Evolutionary conservation across 1,140 invertebrate species (phyloP).

Genomic region (Aricia agestis): DNA sequence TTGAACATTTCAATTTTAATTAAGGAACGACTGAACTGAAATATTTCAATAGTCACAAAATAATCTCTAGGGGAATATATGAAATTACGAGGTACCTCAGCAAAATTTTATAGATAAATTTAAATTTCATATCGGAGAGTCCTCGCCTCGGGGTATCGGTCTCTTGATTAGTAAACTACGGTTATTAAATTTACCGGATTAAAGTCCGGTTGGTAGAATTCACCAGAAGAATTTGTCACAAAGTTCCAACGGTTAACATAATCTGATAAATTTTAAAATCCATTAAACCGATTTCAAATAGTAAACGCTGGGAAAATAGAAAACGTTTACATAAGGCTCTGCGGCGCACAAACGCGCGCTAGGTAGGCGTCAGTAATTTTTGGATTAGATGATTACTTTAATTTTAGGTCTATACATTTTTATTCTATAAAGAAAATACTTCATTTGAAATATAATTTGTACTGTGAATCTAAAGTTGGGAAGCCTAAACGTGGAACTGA

Average conservation of each 20-base stretch:
- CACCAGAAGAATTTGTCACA: neutral
- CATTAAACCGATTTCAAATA: neutral
- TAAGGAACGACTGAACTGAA: slow-evolving; percentile 2
- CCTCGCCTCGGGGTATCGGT: neutral
- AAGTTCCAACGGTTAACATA: neutral
- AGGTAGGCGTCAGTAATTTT: too few relatives aligned
- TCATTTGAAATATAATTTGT: too few relatives aligned
- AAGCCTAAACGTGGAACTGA: neutral
- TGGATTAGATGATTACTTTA: too few relatives aligned
- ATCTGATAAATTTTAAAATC: neutral
- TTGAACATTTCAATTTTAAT: slow-evolving; percentile 11
- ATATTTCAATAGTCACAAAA: slow-evolving; percentile 14
- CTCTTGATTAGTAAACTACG: slow-evolving; percentile 8
- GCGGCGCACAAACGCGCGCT: neutral
- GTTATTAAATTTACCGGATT: slow-evolving; percentile 5
- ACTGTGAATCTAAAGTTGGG: too few relatives aligned
- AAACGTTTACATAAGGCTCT: neutral
- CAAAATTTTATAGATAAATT: slow-evolving; percentile 11
- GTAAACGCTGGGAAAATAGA: neutral
- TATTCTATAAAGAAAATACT: too few relatives aligned
- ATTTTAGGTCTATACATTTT: too few relatives aligned
- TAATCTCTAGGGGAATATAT: slow-evolving; percentile 10
- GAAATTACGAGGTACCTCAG: neutral
- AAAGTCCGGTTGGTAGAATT: neutral
- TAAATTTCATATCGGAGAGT: slow-evolving; percentile 12